phyloP scores from a whole-genome alignment of 2,797 vertebrate species.

The Acomys russatus region DNA sequence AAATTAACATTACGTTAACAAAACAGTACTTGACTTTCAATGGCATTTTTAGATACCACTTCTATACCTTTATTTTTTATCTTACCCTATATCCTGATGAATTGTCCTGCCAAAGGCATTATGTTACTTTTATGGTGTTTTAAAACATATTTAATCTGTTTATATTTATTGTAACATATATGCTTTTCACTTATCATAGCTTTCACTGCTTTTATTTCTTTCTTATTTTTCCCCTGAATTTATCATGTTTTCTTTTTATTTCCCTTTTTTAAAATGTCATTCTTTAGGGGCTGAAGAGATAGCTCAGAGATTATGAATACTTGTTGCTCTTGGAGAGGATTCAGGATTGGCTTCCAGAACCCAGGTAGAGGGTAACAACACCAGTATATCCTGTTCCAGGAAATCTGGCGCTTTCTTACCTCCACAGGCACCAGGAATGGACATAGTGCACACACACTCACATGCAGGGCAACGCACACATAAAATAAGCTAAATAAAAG shows the following conservation, averaged over 20 bases:
- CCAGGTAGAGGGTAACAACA: too few relatives aligned
- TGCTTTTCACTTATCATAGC: background rate
- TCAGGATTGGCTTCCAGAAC: background rate
- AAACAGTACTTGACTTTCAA: too few relatives aligned
- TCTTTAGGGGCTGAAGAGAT: background rate
- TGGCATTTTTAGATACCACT: background rate
- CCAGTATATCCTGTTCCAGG: background rate
- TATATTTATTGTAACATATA: background rate
- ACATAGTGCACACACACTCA: background rate
- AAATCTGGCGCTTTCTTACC: background rate
- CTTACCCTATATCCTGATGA: background rate
- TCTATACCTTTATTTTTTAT: background rate
- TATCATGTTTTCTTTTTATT: slow-evolving; percentile 27
- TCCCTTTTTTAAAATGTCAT: slow-evolving; percentile 3
- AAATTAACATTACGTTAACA: background rate
- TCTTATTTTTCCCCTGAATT: background rate
- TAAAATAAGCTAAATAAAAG: background rate
- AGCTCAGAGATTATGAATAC: background rate
- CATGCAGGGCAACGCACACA: background rate
- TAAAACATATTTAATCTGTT: background rate
- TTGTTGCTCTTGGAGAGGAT: background rate
- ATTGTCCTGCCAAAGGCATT: background rate
- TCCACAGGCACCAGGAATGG: background rate
- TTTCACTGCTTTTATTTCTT: slow-evolving; percentile 13
- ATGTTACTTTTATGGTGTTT: background rate